Conservation (phyloP, 2,113 vertebrate genomes). For the Heterochromis multidens region DNA sequence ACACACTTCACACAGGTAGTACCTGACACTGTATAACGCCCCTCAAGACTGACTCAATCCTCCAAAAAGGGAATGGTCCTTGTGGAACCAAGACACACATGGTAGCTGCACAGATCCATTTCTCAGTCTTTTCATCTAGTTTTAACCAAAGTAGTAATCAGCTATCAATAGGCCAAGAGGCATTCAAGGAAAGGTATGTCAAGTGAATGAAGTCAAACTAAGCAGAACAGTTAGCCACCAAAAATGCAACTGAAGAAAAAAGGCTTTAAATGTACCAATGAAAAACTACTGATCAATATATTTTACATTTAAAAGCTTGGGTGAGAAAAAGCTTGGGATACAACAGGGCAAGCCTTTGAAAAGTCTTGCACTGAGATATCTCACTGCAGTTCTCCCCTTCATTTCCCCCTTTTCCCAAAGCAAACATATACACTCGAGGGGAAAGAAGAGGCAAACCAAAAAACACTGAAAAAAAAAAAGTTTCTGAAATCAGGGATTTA, state of each 20-base stretch:
- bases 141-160: neutral
- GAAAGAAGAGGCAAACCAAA: conserved; percentile 60
- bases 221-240: neutral
- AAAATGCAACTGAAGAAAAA: neutral
- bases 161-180: neutral
- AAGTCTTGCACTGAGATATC: conserved; percentile 42
- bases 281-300: neutral
- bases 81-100: conserved; percentile 84
- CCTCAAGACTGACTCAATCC: conserved; percentile 29
- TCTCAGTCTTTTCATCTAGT: conserved; percentile 16
- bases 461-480: conserved; percentile 14
- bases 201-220: neutral
- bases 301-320: conserved; percentile 26
- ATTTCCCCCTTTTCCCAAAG: conserved; percentile 49
- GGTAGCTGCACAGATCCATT: conserved; percentile 69
- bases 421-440: conserved; percentile 65
- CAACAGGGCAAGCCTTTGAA: conserved; percentile 69
- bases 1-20: conserved; percentile 50
- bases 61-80: conserved; percentile 74
- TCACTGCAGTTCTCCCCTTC: conserved; percentile 30
- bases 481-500: conserved; percentile 27
- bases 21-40: conserved; percentile 29
- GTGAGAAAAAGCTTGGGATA: conserved; percentile 40
- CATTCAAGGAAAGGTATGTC: neutral
- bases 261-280: neutral